Conservation (phyloP, 2,888 invertebrate species). For the Habrosyne pyritoides region DNA sequence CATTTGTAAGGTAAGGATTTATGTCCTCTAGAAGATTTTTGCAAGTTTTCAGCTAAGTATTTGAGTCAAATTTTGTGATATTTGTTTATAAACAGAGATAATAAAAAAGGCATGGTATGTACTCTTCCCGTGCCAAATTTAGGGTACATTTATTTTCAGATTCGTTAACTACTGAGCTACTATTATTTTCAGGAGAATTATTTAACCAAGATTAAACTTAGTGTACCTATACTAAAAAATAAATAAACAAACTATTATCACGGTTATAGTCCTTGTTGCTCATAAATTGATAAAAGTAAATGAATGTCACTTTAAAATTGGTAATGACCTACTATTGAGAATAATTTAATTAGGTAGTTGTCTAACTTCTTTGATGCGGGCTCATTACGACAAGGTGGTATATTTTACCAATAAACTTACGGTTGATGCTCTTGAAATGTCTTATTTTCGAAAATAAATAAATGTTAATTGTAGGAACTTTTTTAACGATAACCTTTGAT, state of each 20-base stretch:
- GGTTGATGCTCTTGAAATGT: background rate
- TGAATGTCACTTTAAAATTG: slow-evolving; percentile 12
- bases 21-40: too few species aligned
- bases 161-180: too few species aligned
- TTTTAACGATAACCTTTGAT: too few species aligned
- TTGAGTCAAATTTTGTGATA: too few species aligned
- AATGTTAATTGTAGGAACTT: background rate
- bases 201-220: background rate
- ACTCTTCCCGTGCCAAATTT: too few species aligned
- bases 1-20: too few species aligned
- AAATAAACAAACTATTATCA: slow-evolving; percentile 4
- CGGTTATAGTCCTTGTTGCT: slow-evolving; percentile 1
- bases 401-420: background rate
- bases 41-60: too few species aligned
- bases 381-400: background rate
- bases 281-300: slow-evolving; percentile 11
- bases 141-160: too few species aligned
- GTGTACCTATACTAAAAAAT: background rate
- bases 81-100: too few species aligned
- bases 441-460: background rate
- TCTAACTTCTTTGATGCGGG: slow-evolving; percentile 3
- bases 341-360: background rate
- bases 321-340: slow-evolving; percentile 18
- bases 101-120: too few species aligned
- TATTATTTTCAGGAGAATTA: background rate